These are phyloP conservation scores for Encarsia formosa DNA, from an alignment of 2,888 invertebrate species.

Conservation along the genomic window DNA sequence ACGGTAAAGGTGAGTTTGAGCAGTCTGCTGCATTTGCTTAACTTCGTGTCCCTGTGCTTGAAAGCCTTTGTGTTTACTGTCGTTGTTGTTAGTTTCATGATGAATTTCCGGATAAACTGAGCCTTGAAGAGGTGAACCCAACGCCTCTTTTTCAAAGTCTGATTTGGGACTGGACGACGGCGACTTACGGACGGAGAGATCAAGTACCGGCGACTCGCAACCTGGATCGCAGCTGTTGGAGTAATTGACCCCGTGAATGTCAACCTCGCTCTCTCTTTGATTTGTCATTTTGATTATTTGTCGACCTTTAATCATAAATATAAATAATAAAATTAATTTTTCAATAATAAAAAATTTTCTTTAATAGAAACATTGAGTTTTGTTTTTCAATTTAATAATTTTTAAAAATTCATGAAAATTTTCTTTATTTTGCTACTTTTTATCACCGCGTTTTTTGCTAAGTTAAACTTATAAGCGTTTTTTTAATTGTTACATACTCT, in stretches of 20 bases:
- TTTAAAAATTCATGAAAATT: neutral
- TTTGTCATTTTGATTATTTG: no score
- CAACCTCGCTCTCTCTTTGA: no score
- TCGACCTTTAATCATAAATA: no score
- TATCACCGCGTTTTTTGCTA: no score
- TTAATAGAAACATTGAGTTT: constrained; percentile 9
- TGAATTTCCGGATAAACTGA: neutral
- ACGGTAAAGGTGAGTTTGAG: constrained; percentile 4
- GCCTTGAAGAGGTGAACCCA: constrained; percentile 2
- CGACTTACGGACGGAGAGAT: constrained; percentile 40
- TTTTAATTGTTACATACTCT: no score
- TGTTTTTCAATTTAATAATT: neutral
- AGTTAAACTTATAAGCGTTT: no score
- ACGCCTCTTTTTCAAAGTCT: neutral
- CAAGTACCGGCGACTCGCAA: constrained; percentile 28
- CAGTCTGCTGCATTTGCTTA: neutral
- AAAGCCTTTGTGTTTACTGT: constrained; percentile 10
- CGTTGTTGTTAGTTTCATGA: constrained; percentile 20
- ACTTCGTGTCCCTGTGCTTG: constrained; percentile 5
- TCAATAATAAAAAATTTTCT: no score
- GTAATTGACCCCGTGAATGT: no score
- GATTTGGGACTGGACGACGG: constrained; percentile 1
- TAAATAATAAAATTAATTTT: no score
- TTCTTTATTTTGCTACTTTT: neutral
- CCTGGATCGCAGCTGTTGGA: no score